Evolutionary conservation across 1,140 invertebrate genomes (phyloP), one percentile per base, ranked within the genome.

Genomic region (Drosophila dunni): DNA sequence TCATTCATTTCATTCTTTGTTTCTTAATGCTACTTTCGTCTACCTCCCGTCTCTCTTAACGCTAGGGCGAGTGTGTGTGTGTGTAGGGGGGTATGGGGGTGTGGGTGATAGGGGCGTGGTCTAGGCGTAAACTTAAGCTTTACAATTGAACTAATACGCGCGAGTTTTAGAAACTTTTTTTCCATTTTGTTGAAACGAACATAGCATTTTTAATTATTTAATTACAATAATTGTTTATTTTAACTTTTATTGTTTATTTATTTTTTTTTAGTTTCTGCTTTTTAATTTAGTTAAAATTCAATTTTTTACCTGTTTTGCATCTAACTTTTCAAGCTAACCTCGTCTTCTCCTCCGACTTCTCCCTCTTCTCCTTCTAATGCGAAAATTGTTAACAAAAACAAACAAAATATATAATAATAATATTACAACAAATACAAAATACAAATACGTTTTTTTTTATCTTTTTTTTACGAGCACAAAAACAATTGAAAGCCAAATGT

Each of bases 131-230:
- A 79, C 78, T 79, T 81, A 74, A 65, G 79, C 62, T 76, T 86
- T 86, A 79, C 76, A 81, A 86, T 86, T 86, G 54, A 79, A 86
- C 83, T 86, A 86, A 86, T 77, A 86, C 82, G 82, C 78, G 74
- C 69, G 71, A 85, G 82, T 79, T 85, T 81, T 81, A 81, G 67
- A 85, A 85, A 85, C 82, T 78, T 83, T 29, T 67, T 70, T 70
- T 73, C 50, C 65, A 56, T 73, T 65, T 66, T 40, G 29, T 65
- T 61, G 53, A 76, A 70, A 70, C 46, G 46, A 62, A 69, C 60
- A 63, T 33, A 34, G 24, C 46, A 24, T 29, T 48, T 1, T 51
- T 15, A 9, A 17, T 33, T 62, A 57, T 24, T 20, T 38, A 38
- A 36, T 62, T 45, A 62, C 36, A 48, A 62, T 63, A 38, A 63